Conservation (phyloP, 1,140 invertebrate species). For the Dreissena polymorpha region DNA sequence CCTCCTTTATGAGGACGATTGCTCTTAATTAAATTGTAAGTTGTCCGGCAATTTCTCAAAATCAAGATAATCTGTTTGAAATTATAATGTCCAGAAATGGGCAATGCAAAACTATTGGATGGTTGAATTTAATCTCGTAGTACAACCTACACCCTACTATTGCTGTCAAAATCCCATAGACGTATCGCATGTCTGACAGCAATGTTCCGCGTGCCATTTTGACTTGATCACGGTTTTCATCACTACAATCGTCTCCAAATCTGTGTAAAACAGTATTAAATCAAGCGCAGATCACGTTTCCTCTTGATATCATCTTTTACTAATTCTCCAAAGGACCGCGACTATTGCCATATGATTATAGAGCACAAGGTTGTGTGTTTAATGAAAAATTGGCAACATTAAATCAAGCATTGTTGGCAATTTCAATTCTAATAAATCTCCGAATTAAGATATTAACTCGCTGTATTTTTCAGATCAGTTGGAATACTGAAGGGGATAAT, state of each 20-base stretch:
- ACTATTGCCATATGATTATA: conserved; percentile 45
- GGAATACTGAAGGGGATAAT: conserved; percentile 49
- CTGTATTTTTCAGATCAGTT: conserved; percentile 19
- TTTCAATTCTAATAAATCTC: conserved; percentile 47
- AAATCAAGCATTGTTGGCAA: conserved; percentile 38
- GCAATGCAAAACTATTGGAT: background rate
- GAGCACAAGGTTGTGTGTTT: conserved; percentile 17
- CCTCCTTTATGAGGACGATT: too few relatives aligned
- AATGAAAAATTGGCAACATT: conserved; percentile 51
- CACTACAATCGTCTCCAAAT: background rate
- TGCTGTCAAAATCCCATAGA: background rate
- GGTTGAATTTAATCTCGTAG: background rate
- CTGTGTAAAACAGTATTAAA: conserved; percentile 49
- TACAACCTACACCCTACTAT: background rate
- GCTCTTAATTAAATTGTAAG: conserved; percentile 4
- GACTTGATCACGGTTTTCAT: conserved; percentile 47
- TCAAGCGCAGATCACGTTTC: conserved; percentile 37
- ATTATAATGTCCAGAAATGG: background rate
- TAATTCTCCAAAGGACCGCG: conserved; percentile 46
- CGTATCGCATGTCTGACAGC: conserved; percentile 33
- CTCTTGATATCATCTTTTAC: conserved; percentile 51
- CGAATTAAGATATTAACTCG: conserved; percentile 50
- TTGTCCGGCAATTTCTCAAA: conserved; percentile 19
- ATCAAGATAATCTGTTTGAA: conserved; percentile 1
- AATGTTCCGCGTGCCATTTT: conserved; percentile 20